phyloP scores from a whole-genome alignment of 1,140 invertebrate genomes.

The Sinella curviseta region DNA sequence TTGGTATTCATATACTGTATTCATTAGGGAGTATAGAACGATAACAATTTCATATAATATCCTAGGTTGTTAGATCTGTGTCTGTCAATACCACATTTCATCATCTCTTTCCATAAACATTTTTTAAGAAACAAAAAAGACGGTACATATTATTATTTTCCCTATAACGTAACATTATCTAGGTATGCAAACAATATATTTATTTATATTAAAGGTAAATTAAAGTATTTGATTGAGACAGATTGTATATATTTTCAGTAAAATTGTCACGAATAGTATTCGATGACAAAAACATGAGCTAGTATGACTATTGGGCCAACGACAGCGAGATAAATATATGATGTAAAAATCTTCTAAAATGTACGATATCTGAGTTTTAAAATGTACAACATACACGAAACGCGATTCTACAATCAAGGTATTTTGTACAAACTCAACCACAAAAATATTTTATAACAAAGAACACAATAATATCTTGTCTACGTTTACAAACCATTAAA shows the following conservation, averaged over 20 bases:
- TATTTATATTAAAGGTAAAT: too few species aligned
- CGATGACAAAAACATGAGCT: background rate
- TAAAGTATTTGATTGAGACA: background rate
- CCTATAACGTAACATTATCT: background rate
- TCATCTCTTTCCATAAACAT: too few species aligned
- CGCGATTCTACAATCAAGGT: background rate
- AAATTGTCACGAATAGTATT: background rate
- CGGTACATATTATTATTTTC: background rate
- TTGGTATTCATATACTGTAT: background rate
- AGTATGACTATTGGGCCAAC: background rate
- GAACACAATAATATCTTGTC: conserved; percentile 20
- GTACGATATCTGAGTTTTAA: background rate
- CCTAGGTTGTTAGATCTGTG: background rate
- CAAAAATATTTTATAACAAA: conserved; percentile 9
- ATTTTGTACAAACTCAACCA: background rate
- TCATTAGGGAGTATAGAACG: background rate
- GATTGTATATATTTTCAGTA: background rate
- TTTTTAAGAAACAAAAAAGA: too few species aligned
- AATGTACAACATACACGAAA: background rate
- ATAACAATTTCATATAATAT: background rate
- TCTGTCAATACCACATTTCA: too few species aligned
- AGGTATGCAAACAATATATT: background rate
- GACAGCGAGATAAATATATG: background rate
- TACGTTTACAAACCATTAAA: background rate
- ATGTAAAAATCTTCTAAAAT: background rate